phyloP scores from a whole-genome alignment of 2,888 invertebrate species.

The Desoria tigrina region DNA sequence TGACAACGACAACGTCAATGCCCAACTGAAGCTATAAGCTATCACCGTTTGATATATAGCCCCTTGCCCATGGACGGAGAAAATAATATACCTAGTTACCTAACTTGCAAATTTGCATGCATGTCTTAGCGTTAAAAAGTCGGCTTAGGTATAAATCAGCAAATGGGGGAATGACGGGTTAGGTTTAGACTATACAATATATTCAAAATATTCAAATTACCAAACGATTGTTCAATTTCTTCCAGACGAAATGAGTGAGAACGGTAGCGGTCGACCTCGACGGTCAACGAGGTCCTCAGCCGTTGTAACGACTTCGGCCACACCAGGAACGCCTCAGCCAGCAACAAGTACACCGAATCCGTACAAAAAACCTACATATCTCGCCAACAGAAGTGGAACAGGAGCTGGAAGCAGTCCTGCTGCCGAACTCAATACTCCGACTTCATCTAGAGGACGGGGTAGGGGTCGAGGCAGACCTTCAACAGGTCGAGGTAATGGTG shows the following conservation, averaged over 20 bases:
- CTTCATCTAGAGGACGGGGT: conserved; percentile 57
- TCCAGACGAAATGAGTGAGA: background rate
- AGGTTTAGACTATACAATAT: too few species aligned
- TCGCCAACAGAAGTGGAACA: conserved; percentile 32
- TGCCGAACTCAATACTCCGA: conserved; percentile 65
- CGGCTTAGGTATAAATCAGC: too few species aligned
- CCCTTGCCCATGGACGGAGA: too few species aligned
- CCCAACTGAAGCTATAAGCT: too few species aligned
- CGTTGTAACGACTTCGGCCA: conserved; percentile 18
- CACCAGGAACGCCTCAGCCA: conserved; percentile 25
- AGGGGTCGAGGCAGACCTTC: conserved; percentile 47
- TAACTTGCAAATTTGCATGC: too few species aligned
- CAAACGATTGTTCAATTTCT: too few species aligned
- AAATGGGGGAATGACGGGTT: too few species aligned
- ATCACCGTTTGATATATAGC: too few species aligned
- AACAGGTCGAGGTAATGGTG: conserved; percentile 31
- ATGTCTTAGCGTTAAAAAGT: too few species aligned
- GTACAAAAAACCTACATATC: conserved; percentile 52
- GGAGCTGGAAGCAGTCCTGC: conserved; percentile 28
- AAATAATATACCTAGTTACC: too few species aligned
- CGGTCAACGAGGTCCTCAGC: conserved; percentile 32
- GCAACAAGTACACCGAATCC: conserved; percentile 39
- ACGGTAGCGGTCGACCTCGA: conserved; percentile 30
- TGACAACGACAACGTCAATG: too few species aligned
- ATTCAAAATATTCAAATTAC: too few species aligned